A percentile compares a stretch with the other conserved stretches of the same genome.
phyloP scores from a whole-genome alignment of 2,113 vertebrate genomes.

The Paraplagusia blochii region DNA sequence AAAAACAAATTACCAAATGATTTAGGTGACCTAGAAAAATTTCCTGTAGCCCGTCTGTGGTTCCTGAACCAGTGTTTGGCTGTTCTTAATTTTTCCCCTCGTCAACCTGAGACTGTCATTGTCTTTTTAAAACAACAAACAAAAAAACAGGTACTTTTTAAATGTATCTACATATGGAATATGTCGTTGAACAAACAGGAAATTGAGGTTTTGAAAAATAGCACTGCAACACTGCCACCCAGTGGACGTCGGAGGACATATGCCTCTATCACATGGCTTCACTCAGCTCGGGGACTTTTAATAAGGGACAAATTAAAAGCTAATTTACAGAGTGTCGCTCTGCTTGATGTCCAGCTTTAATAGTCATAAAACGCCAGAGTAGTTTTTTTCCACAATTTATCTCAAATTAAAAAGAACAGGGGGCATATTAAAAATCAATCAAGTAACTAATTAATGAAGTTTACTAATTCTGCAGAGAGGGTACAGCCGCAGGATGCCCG shows the following conservation, averaged over 20 bases:
- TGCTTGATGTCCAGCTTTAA: conserved; percentile 35
- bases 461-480: background rate
- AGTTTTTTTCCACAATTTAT: conserved; percentile 1
- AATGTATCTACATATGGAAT: conserved; percentile 52
- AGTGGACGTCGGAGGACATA: conserved; percentile 50
- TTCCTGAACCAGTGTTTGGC: too few species aligned
- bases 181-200: conserved; percentile 33
- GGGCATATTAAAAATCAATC: conserved; percentile 1
- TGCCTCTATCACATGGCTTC: conserved; percentile 1
- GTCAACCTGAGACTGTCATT: too few species aligned
- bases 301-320: conserved; percentile 27
- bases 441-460: conserved; percentile 7
- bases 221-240: conserved; percentile 65
- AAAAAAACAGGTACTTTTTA: too few species aligned
- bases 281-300: conserved; percentile 17
- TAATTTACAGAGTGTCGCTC: conserved; percentile 33
- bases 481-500: background rate
- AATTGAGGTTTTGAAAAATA: conserved; percentile 18
- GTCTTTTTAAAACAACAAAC: too few species aligned
- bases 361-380: conserved; percentile 17
- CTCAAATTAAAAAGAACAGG: conserved; percentile 4
- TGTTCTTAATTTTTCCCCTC: too few species aligned
- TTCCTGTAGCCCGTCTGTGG: too few species aligned
- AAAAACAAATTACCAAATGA: too few species aligned
- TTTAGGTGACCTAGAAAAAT: too few species aligned